Percentiles rank a stretch among this genome's conserved stretches.
Conservation (phyloP, 2,888 invertebrate genomes). For the Lycaena phlaeas region DNA sequence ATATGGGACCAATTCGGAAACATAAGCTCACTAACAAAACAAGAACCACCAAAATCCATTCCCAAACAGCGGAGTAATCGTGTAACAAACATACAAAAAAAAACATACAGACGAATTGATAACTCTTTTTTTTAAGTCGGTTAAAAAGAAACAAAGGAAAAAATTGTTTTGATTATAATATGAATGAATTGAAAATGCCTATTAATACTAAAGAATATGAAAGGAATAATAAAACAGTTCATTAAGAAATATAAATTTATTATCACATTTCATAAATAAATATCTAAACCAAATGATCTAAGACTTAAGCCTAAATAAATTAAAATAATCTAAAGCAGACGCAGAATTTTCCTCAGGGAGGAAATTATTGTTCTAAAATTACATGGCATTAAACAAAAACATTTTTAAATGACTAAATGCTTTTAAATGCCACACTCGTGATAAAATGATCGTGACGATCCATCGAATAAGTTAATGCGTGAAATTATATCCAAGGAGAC, state of each 20-base stretch:
- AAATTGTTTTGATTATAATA: no score
- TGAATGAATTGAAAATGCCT: no score
- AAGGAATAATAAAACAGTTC: slow-evolving; percentile 20
- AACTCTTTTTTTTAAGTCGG: no score
- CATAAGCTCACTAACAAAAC: no score
- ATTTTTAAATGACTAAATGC: slow-evolving; percentile 20
- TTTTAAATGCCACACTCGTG: slow-evolving; percentile 49
- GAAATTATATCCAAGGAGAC: slow-evolving; percentile 17
- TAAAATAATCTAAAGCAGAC: slow-evolving; percentile 42
- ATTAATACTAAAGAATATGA: no score
- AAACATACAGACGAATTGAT: no score
- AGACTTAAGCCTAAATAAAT: slow-evolving; percentile 58
- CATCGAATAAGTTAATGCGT: slow-evolving; percentile 17
- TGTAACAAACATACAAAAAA: no score
- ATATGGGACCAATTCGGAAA: no score
- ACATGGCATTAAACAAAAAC: slow-evolving; percentile 4
- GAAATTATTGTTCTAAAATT: slow-evolving; percentile 17
- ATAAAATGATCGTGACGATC: slow-evolving; percentile 35
- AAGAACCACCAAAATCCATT: no score
- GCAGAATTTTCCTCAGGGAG: slow-evolving; percentile 30
- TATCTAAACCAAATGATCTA: slow-evolving; percentile 49
- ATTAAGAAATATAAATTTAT: slow-evolving; percentile 53
- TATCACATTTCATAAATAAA: slow-evolving; percentile 71
- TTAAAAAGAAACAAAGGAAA: no score
- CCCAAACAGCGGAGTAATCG: no score